Conservation (phyloP, 1,140 invertebrate genomes). For the Drosophila busckii region DNA sequence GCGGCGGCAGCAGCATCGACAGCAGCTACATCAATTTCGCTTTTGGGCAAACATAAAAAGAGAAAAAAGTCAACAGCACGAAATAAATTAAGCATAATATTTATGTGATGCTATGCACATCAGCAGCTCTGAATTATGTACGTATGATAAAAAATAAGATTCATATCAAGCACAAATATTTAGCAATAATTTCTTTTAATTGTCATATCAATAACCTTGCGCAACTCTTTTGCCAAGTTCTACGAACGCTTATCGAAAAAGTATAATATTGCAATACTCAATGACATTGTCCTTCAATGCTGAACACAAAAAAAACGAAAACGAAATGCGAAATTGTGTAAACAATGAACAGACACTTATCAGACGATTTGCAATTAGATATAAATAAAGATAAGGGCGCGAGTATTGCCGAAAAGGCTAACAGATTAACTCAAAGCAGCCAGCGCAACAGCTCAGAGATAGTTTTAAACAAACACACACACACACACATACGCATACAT, state of each 20-base stretch:
- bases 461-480: slow-evolving; percentile 5
- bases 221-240: slow-evolving; percentile 38
- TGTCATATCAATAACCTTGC: slow-evolving; percentile 25
- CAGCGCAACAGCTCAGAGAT: too few relatives aligned
- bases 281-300: slow-evolving; percentile 72
- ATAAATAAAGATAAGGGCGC: too few relatives aligned
- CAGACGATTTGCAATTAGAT: slow-evolving; percentile 13
- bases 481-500: neutral
- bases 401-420: too few relatives aligned
- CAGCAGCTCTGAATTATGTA: slow-evolving; percentile 78
- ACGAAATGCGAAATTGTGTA: slow-evolving; percentile 6
- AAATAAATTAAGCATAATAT: slow-evolving; percentile 73
- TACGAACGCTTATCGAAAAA: slow-evolving; percentile 54
- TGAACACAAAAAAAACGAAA: slow-evolving; percentile 17
- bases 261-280: slow-evolving; percentile 40
- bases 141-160: slow-evolving; percentile 37
- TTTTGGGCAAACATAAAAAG: slow-evolving; percentile 73
- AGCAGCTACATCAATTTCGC: slow-evolving; percentile 52
- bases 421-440: too few relatives aligned
- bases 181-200: slow-evolving; percentile 7
- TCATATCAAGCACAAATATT: neutral
- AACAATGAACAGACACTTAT: slow-evolving; percentile 35
- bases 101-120: slow-evolving; percentile 78
- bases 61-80: too few relatives aligned
- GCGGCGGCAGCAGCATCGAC: slow-evolving; percentile 17